phyloP scores from a whole-genome alignment of 2,797 vertebrate genomes.

The Rhincodon typus region DNA sequence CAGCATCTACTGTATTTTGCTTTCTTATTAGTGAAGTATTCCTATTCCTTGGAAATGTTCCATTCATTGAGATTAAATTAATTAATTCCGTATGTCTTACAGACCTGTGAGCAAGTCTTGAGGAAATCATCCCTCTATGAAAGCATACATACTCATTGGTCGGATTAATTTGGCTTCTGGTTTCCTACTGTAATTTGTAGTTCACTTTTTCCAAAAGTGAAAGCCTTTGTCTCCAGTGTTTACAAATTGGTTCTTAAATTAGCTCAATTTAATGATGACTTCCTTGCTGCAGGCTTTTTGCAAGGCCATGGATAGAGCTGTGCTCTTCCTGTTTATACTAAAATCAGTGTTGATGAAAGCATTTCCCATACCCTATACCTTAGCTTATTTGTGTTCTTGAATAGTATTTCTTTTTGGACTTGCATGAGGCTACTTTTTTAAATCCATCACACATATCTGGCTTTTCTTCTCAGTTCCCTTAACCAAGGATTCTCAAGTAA shows the following conservation, averaged over 20 bases:
- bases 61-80: neutral
- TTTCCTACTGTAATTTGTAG: neutral
- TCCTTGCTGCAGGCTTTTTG: neutral
- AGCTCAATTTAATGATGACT: neutral
- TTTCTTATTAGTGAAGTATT: neutral
- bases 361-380: neutral
- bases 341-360: neutral
- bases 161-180: slow-evolving; percentile 11
- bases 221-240: slow-evolving; percentile 20
- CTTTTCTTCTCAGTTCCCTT: neutral
- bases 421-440: neutral
- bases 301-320: neutral
- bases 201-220: neutral
- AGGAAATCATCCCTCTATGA: neutral
- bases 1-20: neutral
- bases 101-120: neutral
- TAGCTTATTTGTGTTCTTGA: slow-evolving; percentile 12
- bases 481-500: neutral
- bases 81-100: neutral
- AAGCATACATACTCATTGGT: neutral
- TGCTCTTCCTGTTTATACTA: slow-evolving; percentile 17
- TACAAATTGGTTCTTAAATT: slow-evolving; percentile 11
- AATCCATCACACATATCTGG: neutral
- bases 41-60: neutral
- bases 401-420: neutral